These are phyloP conservation scores for Chelonia mydas DNA, from an alignment of 2,797 vertebrate genomes.

Conservation along the genomic window DNA sequence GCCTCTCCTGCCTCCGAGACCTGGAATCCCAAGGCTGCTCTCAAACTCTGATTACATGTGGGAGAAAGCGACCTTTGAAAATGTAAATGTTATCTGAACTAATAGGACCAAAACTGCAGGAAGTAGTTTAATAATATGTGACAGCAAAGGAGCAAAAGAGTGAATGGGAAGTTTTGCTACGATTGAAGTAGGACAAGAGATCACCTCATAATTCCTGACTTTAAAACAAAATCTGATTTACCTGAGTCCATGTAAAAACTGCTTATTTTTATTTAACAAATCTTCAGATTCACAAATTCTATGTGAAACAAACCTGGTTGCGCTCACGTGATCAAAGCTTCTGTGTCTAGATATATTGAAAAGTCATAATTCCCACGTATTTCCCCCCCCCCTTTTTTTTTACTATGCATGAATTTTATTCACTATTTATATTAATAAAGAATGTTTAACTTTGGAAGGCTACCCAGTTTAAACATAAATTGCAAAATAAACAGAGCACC, in stretches of 20 bases:
- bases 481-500: neutral
- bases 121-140: neutral
- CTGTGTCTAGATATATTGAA: neutral
- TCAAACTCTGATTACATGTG: fast-evolving
- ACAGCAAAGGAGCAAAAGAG: neutral
- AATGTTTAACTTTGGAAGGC: neutral
- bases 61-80: neutral
- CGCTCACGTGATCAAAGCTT: neutral
- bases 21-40: neutral
- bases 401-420: neutral
- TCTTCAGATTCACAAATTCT: neutral
- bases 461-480: neutral
- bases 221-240: neutral
- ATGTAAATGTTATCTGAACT: neutral
- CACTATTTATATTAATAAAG: neutral
- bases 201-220: constrained; percentile 19
- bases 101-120: neutral
- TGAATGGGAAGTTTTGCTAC: constrained; percentile 15
- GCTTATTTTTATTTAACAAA: neutral
- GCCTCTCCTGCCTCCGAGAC: neutral
- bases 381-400: neutral
- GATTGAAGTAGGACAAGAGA: neutral
- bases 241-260: neutral
- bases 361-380: neutral
- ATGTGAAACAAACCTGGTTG: neutral